Percentiles rank a stretch among this genome's conserved stretches.
Evolutionary conservation across 2,888 invertebrate species (phyloP).

Genomic region (Patella depressa): DNA sequence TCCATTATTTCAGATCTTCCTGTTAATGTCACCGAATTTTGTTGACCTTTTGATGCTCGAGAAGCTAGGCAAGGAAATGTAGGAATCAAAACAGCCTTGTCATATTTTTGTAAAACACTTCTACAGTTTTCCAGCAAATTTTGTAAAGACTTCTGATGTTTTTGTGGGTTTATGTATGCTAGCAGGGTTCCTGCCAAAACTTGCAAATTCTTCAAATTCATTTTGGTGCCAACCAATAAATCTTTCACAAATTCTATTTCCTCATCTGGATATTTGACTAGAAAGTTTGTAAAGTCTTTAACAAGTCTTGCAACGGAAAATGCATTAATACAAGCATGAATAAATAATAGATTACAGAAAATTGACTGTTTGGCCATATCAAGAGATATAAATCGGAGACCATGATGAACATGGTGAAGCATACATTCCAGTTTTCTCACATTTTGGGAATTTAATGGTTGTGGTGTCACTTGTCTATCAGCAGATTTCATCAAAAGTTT

Average conservation of each 20-base stretch:
- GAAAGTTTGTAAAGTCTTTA: constrained; percentile 83
- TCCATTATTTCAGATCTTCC: background rate
- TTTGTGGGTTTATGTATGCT: constrained; percentile 38
- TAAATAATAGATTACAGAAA: constrained; percentile 55
- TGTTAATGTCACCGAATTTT: background rate
- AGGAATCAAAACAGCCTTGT: constrained; percentile 49
- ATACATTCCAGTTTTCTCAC: constrained; percentile 55
- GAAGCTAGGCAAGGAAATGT: constrained; percentile 51
- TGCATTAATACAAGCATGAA: constrained; percentile 50
- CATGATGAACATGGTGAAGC: constrained; percentile 51
- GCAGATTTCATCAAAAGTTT: constrained; percentile 58
- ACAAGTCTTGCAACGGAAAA: constrained; percentile 74
- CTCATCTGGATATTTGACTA: constrained; percentile 84
- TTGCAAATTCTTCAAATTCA: constrained; percentile 35
- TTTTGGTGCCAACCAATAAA: constrained; percentile 43
- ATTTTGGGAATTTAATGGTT: constrained; percentile 48
- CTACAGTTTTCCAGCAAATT: constrained; percentile 41
- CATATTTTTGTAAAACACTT: constrained; percentile 35
- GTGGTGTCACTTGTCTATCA: constrained; percentile 64
- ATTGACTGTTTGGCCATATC: constrained; percentile 45
- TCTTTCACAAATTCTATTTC: constrained; percentile 79
- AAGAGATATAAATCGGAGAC: constrained; percentile 32
- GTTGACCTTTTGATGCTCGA: constrained; percentile 30
- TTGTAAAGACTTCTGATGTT: constrained; percentile 37
- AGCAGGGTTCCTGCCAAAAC: constrained; percentile 51